Evolutionary conservation across 2,888 invertebrate genomes (phyloP), one percentile per base, ranked within the genome.

Genomic region (Dicyrtomina minuta): DNA sequence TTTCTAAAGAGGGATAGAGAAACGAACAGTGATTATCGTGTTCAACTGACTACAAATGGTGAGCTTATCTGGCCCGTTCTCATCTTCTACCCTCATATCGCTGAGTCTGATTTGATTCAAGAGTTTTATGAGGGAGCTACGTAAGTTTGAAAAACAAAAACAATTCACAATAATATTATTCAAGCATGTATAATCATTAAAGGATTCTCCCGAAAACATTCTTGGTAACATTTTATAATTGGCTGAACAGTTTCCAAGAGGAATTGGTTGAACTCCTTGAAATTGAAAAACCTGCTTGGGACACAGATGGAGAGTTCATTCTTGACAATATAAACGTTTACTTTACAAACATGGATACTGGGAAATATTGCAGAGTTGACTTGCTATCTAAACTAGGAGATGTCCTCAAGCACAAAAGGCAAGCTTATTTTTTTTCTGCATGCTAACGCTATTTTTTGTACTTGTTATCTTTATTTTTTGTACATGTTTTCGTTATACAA

Each of bases 1-100:
- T 72, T 72, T 46, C 67, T 68, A 12, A 41, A 39, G 15, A 26
- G 27, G 5, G 68, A 61, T 53, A 33, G 72, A 46, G 60, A 66
- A 53, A 6, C 44, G 17, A 22, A 64, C 65, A 55, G 68, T 62
- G 61, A 70, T 73, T 61, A 68, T 64, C 13, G 71, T 70, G 72
- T 74, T 4, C 70, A 67, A 41, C 17, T 72, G 12, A 68, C 71
- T 0, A 79, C 51, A 15, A 44, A 87, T 0, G 83, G 83, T 13
- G 81, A 82, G 51, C 82, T 97, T 13, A 83, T 88, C 62, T 97
- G 96, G 96, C 96, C 96, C 0, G 89, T 94, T 0, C 84, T 92
- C 20, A 87, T 96, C 76, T 83, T 93, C 13, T 97, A 96, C 82
- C 96, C 96, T 0, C 95, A 96, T 82, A 89, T 89, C 80, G 85